Evolutionary conservation across 2,888 invertebrate genomes (phyloP).

Genomic region (Orthosia incerta): DNA sequence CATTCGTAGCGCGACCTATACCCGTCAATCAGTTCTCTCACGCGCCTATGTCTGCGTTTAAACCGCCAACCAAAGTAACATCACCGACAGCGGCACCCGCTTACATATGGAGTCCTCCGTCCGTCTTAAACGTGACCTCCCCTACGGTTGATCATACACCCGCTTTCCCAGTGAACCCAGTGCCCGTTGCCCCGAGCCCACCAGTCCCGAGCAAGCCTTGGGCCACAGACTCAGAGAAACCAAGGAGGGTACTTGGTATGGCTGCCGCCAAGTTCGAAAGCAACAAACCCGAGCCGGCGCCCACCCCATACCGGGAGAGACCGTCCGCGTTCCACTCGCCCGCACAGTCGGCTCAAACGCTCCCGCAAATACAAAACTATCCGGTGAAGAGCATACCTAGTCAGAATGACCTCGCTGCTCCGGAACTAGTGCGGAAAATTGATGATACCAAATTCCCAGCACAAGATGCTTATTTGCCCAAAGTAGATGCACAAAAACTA

Average conservation of each 20-base stretch:
- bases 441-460: constrained; percentile 68
- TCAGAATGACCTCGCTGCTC: constrained; percentile 85
- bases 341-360: constrained; percentile 75
- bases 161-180: constrained; percentile 68
- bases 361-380: constrained; percentile 74
- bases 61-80: constrained; percentile 89
- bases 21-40: constrained; percentile 94
- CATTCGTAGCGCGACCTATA: constrained; percentile 90
- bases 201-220: constrained; percentile 81
- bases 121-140: constrained; percentile 76
- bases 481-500: constrained; percentile 83
- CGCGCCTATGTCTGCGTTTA: constrained; percentile 94
- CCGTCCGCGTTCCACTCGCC: constrained; percentile 72
- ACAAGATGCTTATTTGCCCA: constrained; percentile 64
- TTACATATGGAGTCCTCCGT: constrained; percentile 87
- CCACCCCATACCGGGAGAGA: constrained; percentile 64
- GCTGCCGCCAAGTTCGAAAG: constrained; percentile 91
- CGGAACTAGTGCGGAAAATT: constrained; percentile 82
- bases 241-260: constrained; percentile 88
- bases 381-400: constrained; percentile 83
- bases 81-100: constrained; percentile 81
- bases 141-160: constrained; percentile 75
- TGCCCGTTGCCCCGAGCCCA: constrained; percentile 71
- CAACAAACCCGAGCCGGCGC: constrained; percentile 68
- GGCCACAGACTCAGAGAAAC: constrained; percentile 82